Evolutionary conservation across 2,888 invertebrate genomes (phyloP), one percentile per base, ranked within the genome.

Genomic region (Lapara coniferarum): DNA sequence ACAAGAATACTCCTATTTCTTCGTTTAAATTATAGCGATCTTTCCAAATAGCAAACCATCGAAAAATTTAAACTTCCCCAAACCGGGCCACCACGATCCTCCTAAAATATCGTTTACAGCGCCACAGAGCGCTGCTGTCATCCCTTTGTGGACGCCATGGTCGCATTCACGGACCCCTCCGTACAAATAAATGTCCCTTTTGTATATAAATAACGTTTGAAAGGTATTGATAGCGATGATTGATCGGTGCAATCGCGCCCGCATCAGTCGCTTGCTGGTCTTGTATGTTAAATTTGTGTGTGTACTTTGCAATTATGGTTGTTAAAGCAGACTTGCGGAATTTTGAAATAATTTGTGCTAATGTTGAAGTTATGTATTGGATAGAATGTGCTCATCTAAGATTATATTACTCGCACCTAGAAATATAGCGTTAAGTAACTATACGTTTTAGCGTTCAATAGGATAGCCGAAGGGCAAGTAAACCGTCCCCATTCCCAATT

Each of bases 171-270:
- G 51, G 59, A 59, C 70, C 66, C 37, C 51, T 70, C 71, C 70
- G 70, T 71, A 70, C 71, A 69, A 71, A 68, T 70, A 66, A 77
- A 78, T 75, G 79, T 84, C 82, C 81, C 83, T 80, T 83, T 78
- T 77, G 78, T 84, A 84, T 77, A 84, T 82, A 86, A 85, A 86
- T 83, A 85, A 82, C 81, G 78, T 82, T 84, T 85, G 84, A 88
- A 85, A 84, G 85, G 78, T 81, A 86, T 86, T 86, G 87, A 87
- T 89, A 89, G 84, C 80, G 79, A 85, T 89, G 89, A 89, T 89
- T 85, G 89, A 89, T 89, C 82, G 84, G 70, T 74, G 51, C 51
- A 52, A 30, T 58, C 52, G 59, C 53, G 51, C 68, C 52, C 68
- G 68, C 68, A 68, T 59, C 68, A 37, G 49, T 46, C 16, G 49